These are phyloP conservation scores for Eulithis testata DNA, from an alignment of 2,888 invertebrate species.

Conservation along the genomic window DNA sequence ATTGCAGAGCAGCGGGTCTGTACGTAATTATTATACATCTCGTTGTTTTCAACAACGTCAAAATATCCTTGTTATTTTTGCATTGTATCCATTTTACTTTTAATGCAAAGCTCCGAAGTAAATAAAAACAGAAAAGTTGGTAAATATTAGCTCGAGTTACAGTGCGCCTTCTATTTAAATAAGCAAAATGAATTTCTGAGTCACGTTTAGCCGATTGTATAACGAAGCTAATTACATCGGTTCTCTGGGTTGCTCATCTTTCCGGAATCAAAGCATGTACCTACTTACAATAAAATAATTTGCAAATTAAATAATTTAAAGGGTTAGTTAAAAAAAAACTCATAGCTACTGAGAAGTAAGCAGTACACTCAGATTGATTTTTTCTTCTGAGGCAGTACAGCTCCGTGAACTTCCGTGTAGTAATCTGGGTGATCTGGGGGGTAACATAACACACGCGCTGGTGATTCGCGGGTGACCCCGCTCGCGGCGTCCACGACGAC, in stretches of 20 bases:
- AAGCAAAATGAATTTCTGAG: constrained; percentile 36
- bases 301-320: constrained; percentile 1
- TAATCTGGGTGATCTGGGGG: no score
- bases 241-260: constrained; percentile 24
- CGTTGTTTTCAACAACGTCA: neutral
- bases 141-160: constrained; percentile 34
- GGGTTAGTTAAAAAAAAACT: no score
- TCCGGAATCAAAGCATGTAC: neutral
- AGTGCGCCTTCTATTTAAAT: constrained; percentile 31
- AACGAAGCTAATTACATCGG: constrained; percentile 31
- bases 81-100: neutral
- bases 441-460: no score
- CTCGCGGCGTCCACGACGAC: no score
- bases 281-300: neutral
- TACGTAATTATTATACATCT: neutral
- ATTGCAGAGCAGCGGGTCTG: no score
- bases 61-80: neutral
- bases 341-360: no score
- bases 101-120: constrained; percentile 5
- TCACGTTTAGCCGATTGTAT: constrained; percentile 38
- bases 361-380: no score
- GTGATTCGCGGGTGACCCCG: no score
- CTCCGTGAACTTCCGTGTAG: no score
- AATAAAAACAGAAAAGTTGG: constrained; percentile 27
- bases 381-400: no score